These are phyloP conservation scores for Hippocampus mohnikei DNA, from an alignment of 2,113 vertebrate genomes.

Conservation along the genomic window DNA sequence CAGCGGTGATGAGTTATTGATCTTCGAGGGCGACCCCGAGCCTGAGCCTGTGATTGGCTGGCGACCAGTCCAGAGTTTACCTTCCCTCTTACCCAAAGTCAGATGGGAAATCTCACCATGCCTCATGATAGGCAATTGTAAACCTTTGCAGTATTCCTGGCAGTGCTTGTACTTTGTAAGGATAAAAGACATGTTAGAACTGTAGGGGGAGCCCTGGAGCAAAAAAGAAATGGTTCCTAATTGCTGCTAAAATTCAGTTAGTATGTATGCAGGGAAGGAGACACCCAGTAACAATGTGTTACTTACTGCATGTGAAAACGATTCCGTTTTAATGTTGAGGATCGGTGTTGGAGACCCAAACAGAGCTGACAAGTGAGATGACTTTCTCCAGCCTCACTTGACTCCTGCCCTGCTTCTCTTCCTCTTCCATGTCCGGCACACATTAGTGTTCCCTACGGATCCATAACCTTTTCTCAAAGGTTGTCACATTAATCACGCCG, in stretches of 20 bases:
- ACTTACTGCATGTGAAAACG: not conserved
- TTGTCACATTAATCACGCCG: conserved; percentile 70
- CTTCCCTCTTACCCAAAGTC: no score
- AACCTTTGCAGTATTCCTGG: no score
- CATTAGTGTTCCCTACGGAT: conserved; percentile 59
- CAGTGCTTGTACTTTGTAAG: no score
- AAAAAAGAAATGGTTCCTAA: not conserved
- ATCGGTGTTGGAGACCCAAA: conserved; percentile 3
- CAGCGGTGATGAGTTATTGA: no score
- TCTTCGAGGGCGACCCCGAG: no score
- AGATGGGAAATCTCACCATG: no score
- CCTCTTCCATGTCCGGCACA: conserved; percentile 52
- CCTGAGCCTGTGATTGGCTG: no score
- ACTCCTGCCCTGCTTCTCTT: conserved; percentile 57
- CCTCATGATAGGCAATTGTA: no score
- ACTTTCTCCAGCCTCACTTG: conserved; percentile 43
- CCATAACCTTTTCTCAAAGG: conserved; percentile 71
- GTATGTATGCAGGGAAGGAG: not conserved
- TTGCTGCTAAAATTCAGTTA: not conserved
- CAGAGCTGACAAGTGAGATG: not conserved
- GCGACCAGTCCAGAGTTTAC: no score
- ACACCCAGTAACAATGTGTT: not conserved
- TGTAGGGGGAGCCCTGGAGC: not conserved
- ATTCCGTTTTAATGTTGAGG: not conserved
- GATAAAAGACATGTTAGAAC: no score